Evolutionary conservation across 2,113 vertebrate genomes (phyloP), one percentile per base, ranked within the genome.

Genomic region (Lagopus leucura): DNA sequence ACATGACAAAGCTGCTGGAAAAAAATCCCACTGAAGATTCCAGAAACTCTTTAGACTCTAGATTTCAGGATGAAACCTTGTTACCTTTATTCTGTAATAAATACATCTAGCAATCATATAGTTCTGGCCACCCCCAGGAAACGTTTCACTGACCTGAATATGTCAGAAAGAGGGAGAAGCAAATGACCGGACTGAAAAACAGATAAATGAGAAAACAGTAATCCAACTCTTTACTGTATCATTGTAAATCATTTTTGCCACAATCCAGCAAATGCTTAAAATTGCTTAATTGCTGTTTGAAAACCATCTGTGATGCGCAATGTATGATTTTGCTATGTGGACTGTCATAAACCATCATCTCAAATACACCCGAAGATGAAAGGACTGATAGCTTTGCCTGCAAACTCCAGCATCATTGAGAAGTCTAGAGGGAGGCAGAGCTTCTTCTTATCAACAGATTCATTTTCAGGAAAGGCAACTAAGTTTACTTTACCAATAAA

Each of bases 121-220:
- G 45, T 38, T 54, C 40, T 82, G 17, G 70, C 50, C 20, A 80
- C 50, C 34, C 52, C 40, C 47, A 70, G 73, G 73, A 95, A 79
- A 88, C 45, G 38, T 47, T 88, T 88, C 63, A 50, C 27, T 90
- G 89, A 95, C 91, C 73, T 91, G 8, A 87, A 94, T 92, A 76
- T 95, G 93, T 96, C 92, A 88, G 75, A 66, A 85, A 86, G 74
- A 88, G 12, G 48, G 54, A 90, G 43, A 91, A 78, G 69, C 14
- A 75, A 81, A 81, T 85, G 63, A 85, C 73, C 50, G 45, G 13
- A 60, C 6, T 30, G 50, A n/a, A 82, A 80, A 86, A 80, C 80
- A 63, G 10, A 43, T 42, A 7, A 73, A 73, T 25, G 42, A 88
- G n/a, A 77, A 58, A 88, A 78, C 18, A 77, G 8, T 4, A 74